Percentiles rank a stretch among this genome's conserved stretches.
Conservation (phyloP, 1,140 invertebrate species). For the Dolichoris vasculosae region DNA sequence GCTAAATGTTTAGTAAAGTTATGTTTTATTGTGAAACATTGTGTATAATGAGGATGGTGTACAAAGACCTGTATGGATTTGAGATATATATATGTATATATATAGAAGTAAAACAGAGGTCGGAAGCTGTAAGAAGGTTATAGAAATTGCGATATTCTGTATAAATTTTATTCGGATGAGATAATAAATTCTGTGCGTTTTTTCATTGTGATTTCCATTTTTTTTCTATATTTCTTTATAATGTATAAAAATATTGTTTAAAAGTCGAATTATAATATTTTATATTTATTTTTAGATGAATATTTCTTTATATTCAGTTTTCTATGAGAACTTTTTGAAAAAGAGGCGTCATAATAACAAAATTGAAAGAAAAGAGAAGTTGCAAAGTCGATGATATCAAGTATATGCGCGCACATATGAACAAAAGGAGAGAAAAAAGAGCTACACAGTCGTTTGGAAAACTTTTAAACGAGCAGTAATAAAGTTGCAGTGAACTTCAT, state of each 20-base stretch:
- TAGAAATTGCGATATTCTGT: conserved; percentile 5
- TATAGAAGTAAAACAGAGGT: neutral
- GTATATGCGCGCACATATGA: neutral
- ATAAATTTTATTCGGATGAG: conserved; percentile 33
- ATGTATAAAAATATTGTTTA: neutral
- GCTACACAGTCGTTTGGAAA: conserved; percentile 38
- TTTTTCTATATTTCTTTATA: neutral
- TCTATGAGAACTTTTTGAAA: conserved; percentile 13
- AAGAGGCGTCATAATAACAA: neutral
- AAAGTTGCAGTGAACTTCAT: conserved; percentile 51
- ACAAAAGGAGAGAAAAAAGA: neutral
- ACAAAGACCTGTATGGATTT: too few relatives aligned
- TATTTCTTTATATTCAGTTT: conserved; percentile 51
- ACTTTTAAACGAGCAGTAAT: conserved; percentile 49
- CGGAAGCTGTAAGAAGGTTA: neutral
- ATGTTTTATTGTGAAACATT: neutral
- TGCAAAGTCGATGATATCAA: neutral
- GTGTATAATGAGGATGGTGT: neutral
- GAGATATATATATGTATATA: too few relatives aligned
- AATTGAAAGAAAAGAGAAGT: neutral
- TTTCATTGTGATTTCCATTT: conserved; percentile 21
- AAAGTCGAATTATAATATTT: conserved; percentile 11
- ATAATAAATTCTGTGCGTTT: conserved; percentile 10
- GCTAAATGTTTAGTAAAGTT: neutral
- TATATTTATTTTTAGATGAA: conserved; percentile 46